phyloP scores from a whole-genome alignment of 1,140 invertebrate genomes.

The Leptoteleia sp. region DNA sequence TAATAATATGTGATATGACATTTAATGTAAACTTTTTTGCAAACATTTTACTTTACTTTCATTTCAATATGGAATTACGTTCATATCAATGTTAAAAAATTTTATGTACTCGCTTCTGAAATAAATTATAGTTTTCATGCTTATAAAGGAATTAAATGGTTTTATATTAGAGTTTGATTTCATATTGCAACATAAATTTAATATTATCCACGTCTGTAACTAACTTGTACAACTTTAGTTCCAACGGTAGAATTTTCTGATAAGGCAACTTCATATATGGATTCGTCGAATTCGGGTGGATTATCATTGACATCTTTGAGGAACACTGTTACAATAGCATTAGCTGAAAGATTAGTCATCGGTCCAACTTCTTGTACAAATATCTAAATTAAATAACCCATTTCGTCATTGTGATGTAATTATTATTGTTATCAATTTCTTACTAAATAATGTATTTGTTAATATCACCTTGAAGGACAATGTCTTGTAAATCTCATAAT shows the following conservation, averaged over 20 bases:
- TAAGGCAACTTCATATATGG: constrained; percentile 87
- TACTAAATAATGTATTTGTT: too few species aligned
- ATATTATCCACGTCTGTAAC: constrained; percentile 40
- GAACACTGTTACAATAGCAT: constrained; percentile 88
- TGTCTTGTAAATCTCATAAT: constrained; percentile 89
- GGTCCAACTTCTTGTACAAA: constrained; percentile 89
- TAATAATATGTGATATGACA: too few species aligned
- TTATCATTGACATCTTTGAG: constrained; percentile 96
- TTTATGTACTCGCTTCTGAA: too few species aligned
- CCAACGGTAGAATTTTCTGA: constrained; percentile 90
- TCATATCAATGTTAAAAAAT: too few species aligned
- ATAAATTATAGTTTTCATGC: too few species aligned
- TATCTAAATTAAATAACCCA: constrained; percentile 82
- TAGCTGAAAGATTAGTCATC: constrained; percentile 86
- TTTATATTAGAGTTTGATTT: too few species aligned
- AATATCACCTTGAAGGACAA: constrained; percentile 84
- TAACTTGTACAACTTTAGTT: constrained; percentile 87
- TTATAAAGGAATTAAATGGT: too few species aligned
- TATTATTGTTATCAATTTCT: background rate
- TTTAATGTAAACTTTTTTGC: too few species aligned
- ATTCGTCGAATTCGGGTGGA: constrained; percentile 88
- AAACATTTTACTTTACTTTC: too few species aligned
- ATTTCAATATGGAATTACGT: too few species aligned
- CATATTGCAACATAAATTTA: background rate
- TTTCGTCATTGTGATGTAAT: too few species aligned